Base-by-base conservation (phyloP, 2,113 vertebrate genomes). In the Chaenocephalus aceratus region DNA sequence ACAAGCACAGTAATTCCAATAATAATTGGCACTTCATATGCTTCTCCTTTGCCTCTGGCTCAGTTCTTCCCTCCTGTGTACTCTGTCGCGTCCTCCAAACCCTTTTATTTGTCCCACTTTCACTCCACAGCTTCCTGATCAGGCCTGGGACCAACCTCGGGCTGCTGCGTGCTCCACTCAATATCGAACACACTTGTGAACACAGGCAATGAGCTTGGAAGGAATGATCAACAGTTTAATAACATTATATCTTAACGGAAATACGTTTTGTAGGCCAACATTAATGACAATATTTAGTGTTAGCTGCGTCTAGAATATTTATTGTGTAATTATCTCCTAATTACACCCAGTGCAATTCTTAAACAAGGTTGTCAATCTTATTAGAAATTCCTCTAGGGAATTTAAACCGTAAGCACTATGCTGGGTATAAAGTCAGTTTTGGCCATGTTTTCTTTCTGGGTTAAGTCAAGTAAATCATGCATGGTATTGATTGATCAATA, bases 311-410 rank as follows among this genome's bases (percentile, higher is more conserved):
- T 71, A 34, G 41, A 78, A 86, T 89, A 85, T 88, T 86, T 23
- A 89, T 85, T 69, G 72, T 56, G 64, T 79, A 89, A 84, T 87
- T 88, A 73, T 87, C 84, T 86, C 54, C 75, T 84, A 91, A 92
- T 91, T 76, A 72, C 52, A 77, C 58, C 18, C 18, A 10, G 13
- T 49, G 58, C 54, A 79, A 60, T 67, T 65, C 57, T 83, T 80
- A 75, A 54, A 75, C 51, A 63, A 74, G 82, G 30, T 16, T 65
- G 73, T 66, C 46, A 82, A 78, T 77, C 77, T 82, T 74, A 75
- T 90, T 51, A 15, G 79, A 76, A 82, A 57, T 58, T 53, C 51
- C 34, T 68, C 45, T 72, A 34, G 62, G 66, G 56, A 72, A 64
- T 80, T 73, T 54, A 68, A 80, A 74, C 51, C 16, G 14, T 1